These are phyloP conservation scores for Serilophus lunatus DNA, from an alignment of 2,113 vertebrate species.

Conservation along the genomic window DNA sequence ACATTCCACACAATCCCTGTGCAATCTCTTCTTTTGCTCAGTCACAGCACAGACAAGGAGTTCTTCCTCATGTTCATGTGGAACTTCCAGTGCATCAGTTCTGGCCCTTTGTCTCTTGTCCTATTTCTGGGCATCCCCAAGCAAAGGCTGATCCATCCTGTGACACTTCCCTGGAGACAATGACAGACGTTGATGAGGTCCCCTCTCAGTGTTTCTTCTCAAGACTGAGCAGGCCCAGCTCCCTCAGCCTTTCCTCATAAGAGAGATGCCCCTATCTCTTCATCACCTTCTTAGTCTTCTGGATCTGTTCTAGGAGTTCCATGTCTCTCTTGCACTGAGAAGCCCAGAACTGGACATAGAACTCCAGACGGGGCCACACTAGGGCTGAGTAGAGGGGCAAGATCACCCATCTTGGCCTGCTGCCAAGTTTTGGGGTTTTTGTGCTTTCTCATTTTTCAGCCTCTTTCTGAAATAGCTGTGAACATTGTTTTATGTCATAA, in stretches of 20 bases:
- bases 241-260: background rate
- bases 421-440: background rate
- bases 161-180: no score
- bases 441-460: background rate
- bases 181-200: no score
- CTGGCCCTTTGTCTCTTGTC: background rate
- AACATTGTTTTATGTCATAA: background rate
- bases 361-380: background rate
- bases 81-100: background rate
- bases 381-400: background rate
- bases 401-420: background rate
- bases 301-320: background rate
- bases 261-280: background rate
- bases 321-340: background rate
- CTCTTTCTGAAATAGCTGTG: background rate
- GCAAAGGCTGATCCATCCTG: background rate
- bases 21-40: rapidly evolving
- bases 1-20: background rate
- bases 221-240: background rate
- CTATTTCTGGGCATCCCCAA: background rate
- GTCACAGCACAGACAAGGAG: background rate
- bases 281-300: no score
- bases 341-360: background rate
- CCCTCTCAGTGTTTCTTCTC: background rate
- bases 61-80: background rate